Percentiles rank a stretch among this genome's conserved stretches.
These are phyloP conservation scores for Platyscapa corneri DNA, from an alignment of 1,140 invertebrate species.

Conservation along the genomic window DNA sequence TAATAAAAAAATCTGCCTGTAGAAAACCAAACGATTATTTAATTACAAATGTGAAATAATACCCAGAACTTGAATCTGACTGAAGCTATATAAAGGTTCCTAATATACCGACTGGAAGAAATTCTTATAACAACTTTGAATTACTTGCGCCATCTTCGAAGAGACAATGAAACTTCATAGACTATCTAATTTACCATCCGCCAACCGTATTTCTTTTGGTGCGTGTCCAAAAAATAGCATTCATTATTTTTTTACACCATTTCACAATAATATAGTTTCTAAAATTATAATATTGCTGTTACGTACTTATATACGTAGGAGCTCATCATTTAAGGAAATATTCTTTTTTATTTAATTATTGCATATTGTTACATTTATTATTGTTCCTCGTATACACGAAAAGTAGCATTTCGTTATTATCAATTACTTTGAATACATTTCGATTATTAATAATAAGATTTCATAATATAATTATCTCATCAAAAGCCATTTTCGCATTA, in stretches of 20 bases:
- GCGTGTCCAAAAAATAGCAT: too few species aligned
- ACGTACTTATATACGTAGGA: too few species aligned
- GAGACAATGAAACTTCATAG: not conserved
- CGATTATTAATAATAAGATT: not conserved
- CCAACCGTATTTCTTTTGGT: not conserved
- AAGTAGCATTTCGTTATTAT: not conserved
- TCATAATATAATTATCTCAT: not conserved
- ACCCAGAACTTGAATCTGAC: not conserved
- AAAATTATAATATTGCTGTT: too few species aligned
- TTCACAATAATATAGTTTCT: too few species aligned
- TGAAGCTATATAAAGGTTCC: slow-evolving; percentile 37
- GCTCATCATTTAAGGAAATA: too few species aligned
- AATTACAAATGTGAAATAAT: too few species aligned
- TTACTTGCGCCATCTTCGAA: slow-evolving; percentile 51
- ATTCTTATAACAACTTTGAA: not conserved
- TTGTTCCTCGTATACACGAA: not conserved
- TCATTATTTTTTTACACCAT: too few species aligned
- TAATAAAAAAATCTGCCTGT: slow-evolving; percentile 51
- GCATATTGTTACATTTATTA: not conserved
- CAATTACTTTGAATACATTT: not conserved
- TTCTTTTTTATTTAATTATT: too few species aligned
- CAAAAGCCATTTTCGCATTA: not conserved
- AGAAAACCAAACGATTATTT: slow-evolving; percentile 4
- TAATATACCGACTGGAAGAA: slow-evolving; percentile 50
- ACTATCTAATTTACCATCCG: slow-evolving; percentile 41